Conservation (phyloP, 2,797 vertebrate species). For the Bradypus variegatus region DNA sequence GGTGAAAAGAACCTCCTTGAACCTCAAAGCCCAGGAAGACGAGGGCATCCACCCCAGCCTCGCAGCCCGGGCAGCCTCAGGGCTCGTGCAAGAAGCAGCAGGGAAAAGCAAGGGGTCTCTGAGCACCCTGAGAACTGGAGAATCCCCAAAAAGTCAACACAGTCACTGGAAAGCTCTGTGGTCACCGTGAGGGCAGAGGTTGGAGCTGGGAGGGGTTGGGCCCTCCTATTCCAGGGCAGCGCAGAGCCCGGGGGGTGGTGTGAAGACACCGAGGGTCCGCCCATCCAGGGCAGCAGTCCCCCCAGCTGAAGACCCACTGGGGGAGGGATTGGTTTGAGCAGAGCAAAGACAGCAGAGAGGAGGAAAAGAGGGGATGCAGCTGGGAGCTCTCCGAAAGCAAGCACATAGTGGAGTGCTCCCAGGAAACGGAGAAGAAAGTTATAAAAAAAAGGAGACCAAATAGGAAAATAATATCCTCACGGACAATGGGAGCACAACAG, state of each 20-base stretch:
- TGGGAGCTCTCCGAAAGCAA: too few species aligned
- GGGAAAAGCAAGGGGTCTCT: neutral
- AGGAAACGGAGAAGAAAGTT: neutral
- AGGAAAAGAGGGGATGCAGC: neutral
- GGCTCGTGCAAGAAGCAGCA: neutral
- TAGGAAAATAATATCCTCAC: too few species aligned
- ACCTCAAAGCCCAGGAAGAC: neutral
- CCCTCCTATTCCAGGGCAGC: neutral
- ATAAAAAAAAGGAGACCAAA: too few species aligned
- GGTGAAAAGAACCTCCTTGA: neutral
- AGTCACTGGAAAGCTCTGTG: neutral
- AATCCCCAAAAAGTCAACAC: neutral
- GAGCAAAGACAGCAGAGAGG: rapidly evolving
- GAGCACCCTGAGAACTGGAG: neutral
- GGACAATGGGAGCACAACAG: too few species aligned
- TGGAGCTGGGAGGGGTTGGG: neutral
- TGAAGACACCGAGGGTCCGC: rapidly evolving
- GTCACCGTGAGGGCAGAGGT: neutral
- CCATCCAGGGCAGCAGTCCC: neutral
- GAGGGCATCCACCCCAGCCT: neutral
- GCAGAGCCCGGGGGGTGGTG: neutral
- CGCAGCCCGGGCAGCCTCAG: neutral
- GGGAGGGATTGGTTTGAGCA: rapidly evolving
- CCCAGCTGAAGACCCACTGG: too few species aligned
- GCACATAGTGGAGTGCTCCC: rapidly evolving